phyloP scores from a whole-genome alignment of 2,888 invertebrate species.

The Mimumesa dahlbomi region DNA sequence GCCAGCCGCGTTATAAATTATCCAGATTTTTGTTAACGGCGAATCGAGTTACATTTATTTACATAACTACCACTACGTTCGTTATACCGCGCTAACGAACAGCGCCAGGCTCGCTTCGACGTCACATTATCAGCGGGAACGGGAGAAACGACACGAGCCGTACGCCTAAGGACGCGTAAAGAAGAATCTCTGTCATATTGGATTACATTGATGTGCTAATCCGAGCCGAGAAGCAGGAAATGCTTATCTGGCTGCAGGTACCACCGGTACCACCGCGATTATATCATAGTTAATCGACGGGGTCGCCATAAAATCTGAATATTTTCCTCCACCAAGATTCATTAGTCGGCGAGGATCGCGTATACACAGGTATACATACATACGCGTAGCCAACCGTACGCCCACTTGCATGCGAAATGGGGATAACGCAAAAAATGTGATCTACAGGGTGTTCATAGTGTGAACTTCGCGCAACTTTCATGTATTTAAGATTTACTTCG shows the following conservation, averaged over 20 bases:
- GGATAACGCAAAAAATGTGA: not conserved
- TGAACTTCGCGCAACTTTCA: not conserved
- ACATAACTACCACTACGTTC: constrained; percentile 31
- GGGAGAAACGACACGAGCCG: constrained; percentile 6
- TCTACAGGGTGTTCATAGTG: no score
- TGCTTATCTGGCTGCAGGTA: constrained; percentile 32
- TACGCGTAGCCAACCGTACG: not conserved
- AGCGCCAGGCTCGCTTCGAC: not conserved
- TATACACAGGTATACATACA: not conserved
- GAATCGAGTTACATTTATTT: constrained; percentile 46
- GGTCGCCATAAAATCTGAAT: constrained; percentile 19
- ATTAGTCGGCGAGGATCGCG: constrained; percentile 17
- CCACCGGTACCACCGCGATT: constrained; percentile 21
- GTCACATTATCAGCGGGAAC: constrained; percentile 23
- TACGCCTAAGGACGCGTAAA: constrained; percentile 26
- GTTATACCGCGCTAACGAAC: constrained; percentile 28
- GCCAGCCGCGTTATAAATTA: constrained; percentile 48
- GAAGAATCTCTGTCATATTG: constrained; percentile 55
- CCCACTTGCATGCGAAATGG: constrained; percentile 1
- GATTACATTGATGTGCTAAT: constrained; percentile 60
- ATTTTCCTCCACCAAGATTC: constrained; percentile 34
- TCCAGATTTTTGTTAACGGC: constrained; percentile 24
- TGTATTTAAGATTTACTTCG: not conserved
- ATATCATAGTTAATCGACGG: constrained; percentile 35
- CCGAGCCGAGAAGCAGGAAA: constrained; percentile 31